These are phyloP conservation scores for Drosophila tani DNA, from an alignment of 1,140 invertebrate species.

Conservation along the genomic window DNA sequence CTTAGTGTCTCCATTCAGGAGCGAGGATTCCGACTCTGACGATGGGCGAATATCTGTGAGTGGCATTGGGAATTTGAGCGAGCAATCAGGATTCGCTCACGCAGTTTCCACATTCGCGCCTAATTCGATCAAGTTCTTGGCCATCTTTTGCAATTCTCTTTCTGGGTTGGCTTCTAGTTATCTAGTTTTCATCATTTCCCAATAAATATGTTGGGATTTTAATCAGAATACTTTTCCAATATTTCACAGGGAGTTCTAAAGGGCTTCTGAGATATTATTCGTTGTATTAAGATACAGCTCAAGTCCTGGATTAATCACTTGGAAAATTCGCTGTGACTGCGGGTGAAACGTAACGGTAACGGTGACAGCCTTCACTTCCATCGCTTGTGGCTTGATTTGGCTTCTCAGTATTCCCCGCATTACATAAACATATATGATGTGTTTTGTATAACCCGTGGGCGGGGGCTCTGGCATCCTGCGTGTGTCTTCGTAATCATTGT, in stretches of 20 bases:
- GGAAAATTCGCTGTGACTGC: slow-evolving; percentile 18
- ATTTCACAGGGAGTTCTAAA: no score
- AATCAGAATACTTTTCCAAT: no score
- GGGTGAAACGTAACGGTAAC: neutral
- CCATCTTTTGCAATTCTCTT: slow-evolving; percentile 7
- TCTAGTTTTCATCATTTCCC: slow-evolving; percentile 5
- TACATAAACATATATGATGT: neutral
- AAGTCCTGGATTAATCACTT: slow-evolving; percentile 3
- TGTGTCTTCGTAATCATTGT: slow-evolving; percentile 43
- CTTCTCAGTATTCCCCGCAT: neutral
- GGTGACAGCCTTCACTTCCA: neutral
- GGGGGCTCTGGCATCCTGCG: slow-evolving; percentile 3
- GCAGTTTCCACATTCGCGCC: slow-evolving; percentile 25
- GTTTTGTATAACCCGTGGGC: neutral
- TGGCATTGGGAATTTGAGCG: slow-evolving; percentile 26
- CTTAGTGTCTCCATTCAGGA: slow-evolving; percentile 10
- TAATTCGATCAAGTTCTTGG: slow-evolving; percentile 25
- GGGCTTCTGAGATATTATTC: neutral
- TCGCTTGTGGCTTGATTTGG: slow-evolving; percentile 32
- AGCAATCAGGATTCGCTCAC: slow-evolving; percentile 37
- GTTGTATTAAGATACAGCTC: no score
- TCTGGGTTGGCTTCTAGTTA: neutral
- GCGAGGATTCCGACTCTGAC: neutral
- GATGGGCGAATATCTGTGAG: slow-evolving; percentile 28
- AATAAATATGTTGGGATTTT: no score